Percentiles rank a stretch among this genome's conserved stretches.
Evolutionary conservation across 2,888 invertebrate species (phyloP).

Genomic region (Schizaphis graminum): DNA sequence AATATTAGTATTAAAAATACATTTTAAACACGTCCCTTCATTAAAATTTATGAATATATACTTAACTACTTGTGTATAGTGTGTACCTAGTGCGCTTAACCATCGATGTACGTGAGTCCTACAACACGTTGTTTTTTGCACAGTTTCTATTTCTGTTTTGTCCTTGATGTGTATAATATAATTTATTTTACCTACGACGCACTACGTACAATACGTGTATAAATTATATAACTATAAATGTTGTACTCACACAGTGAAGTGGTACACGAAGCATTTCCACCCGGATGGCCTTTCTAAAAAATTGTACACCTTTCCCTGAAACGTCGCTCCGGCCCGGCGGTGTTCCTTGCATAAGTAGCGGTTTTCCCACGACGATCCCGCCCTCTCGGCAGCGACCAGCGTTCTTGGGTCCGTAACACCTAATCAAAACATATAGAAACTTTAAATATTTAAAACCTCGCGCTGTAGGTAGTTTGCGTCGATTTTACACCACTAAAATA

Average conservation of each 20-base stretch:
- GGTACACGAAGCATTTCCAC: slow-evolving; percentile 88
- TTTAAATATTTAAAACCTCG: neutral
- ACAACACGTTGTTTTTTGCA: neutral
- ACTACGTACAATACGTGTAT: neutral
- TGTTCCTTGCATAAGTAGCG: slow-evolving; percentile 77
- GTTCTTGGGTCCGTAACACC: slow-evolving; percentile 57
- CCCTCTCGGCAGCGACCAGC: slow-evolving; percentile 49
- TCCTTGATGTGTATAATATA: neutral
- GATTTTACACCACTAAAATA: neutral
- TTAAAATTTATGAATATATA: neutral
- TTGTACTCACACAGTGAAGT: slow-evolving; percentile 82
- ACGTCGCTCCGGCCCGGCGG: slow-evolving; percentile 78
- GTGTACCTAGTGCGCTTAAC: neutral
- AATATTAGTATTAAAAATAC: neutral
- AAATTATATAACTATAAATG: neutral
- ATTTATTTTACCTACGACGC: neutral
- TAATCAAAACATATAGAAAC: slow-evolving; percentile 11
- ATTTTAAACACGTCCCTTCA: neutral
- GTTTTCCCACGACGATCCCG: slow-evolving; percentile 71
- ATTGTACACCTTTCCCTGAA: slow-evolving; percentile 86
- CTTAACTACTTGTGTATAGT: neutral
- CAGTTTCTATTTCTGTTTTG: neutral
- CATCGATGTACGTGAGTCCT: neutral
- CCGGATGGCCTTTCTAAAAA: slow-evolving; percentile 86
- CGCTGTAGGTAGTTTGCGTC: neutral